Percentiles rank a stretch among this genome's conserved stretches.
These are phyloP conservation scores for Cromileptes altivelis DNA, from an alignment of 2,113 vertebrate species.

Conservation along the genomic window DNA sequence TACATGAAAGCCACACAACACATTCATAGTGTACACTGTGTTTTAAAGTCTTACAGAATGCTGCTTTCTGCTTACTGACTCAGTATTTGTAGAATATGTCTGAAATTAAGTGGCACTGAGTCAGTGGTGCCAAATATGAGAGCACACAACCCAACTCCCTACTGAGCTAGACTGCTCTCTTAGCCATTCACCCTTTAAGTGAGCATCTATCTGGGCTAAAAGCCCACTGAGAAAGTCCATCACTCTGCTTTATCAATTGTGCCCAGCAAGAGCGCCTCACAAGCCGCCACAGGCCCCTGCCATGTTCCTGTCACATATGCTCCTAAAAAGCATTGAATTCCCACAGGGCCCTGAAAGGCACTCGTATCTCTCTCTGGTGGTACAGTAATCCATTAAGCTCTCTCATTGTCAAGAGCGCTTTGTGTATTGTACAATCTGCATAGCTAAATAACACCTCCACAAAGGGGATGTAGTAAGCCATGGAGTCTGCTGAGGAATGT, in stretches of 20 bases:
- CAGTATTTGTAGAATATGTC: too few relatives aligned
- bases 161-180: slow-evolving; percentile 25
- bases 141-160: slow-evolving; percentile 10
- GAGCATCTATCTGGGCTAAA: slow-evolving; percentile 21
- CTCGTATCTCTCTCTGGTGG: slow-evolving; percentile 11
- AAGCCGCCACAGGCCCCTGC: slow-evolving; percentile 21
- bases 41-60: too few relatives aligned
- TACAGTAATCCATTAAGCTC: slow-evolving; percentile 43
- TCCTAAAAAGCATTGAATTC: slow-evolving; percentile 12
- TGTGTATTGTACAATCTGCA: slow-evolving; percentile 26
- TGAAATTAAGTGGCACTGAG: neutral
- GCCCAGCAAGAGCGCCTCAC: slow-evolving; percentile 1
- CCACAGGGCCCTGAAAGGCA: neutral
- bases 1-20: too few relatives aligned
- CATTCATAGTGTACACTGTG: too few relatives aligned
- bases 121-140: neutral
- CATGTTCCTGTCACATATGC: slow-evolving; percentile 27
- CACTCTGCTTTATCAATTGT: slow-evolving; percentile 20
- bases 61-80: too few relatives aligned
- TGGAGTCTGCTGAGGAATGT: neutral
- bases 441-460: slow-evolving; percentile 16
- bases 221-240: slow-evolving; percentile 45
- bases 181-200: slow-evolving; percentile 22
- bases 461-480: neutral
- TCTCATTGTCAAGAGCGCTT: slow-evolving; percentile 25